A percentile compares a stretch with the other conserved stretches of the same genome.
These are phyloP conservation scores for Cygnus atratus DNA, from an alignment of 2,113 vertebrate species.

Conservation along the genomic window DNA sequence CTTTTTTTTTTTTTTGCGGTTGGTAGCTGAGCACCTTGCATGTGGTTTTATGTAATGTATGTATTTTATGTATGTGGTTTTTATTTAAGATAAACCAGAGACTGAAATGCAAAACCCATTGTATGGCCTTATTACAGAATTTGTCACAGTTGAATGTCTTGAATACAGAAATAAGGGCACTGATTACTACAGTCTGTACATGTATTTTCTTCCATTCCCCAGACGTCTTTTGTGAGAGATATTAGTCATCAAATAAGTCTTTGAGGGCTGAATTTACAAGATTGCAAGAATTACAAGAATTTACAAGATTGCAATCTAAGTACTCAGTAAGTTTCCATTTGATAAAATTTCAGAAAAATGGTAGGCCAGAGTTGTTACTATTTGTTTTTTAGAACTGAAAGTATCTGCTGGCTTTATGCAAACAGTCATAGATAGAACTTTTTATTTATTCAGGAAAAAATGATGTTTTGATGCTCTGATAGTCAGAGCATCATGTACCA, in stretches of 20 bases:
- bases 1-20: not conserved
- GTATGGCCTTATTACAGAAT: not conserved
- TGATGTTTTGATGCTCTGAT: accelerated
- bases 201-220: not conserved
- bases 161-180: not conserved
- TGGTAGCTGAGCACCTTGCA: not conserved
- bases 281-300: not conserved
- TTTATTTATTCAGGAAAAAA: not conserved
- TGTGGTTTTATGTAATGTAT: not conserved
- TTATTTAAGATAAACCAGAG: not conserved
- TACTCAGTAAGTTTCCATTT: not conserved
- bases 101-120: not conserved
- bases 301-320: not conserved
- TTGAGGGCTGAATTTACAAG: not conserved
- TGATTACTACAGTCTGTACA: not conserved
- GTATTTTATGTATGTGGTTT: too few relatives aligned
- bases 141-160: not conserved
- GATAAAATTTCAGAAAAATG: not conserved
- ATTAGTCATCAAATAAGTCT: not conserved
- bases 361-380: not conserved
- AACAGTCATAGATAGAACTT: not conserved
- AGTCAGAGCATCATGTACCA: not conserved
- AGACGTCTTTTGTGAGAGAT: not conserved
- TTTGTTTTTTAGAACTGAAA: not conserved
- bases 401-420: not conserved